A percentile compares a stretch with the other conserved stretches of the same genome.
These are phyloP conservation scores for Sphinx pinastri DNA, from an alignment of 2,888 invertebrate species.

Conservation along the genomic window DNA sequence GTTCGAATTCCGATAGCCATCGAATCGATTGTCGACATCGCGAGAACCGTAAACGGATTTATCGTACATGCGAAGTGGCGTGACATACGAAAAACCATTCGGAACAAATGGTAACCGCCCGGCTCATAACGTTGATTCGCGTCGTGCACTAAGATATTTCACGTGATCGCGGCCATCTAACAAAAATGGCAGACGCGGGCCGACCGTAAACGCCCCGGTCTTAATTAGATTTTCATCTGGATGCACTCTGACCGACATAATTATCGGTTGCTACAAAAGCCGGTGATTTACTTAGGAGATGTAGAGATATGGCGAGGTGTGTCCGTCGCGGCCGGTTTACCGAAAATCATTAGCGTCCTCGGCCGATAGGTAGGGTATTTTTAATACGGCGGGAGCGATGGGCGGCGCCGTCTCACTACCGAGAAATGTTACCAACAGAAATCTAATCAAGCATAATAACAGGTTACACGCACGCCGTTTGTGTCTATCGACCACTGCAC, in stretches of 20 bases:
- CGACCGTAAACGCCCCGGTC: slow-evolving; percentile 70
- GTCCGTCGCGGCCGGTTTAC: slow-evolving; percentile 77
- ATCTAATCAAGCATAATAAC: slow-evolving; percentile 84
- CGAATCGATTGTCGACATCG: slow-evolving; percentile 66
- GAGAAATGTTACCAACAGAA: slow-evolving; percentile 84
- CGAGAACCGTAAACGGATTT: slow-evolving; percentile 60
- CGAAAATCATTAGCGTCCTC: slow-evolving; percentile 82
- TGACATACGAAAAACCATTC: slow-evolving; percentile 78
- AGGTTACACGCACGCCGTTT: slow-evolving; percentile 80
- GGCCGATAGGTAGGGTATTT: slow-evolving; percentile 79
- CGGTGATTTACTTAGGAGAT: slow-evolving; percentile 81
- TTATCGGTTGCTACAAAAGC: slow-evolving; percentile 78
- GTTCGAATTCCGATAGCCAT: slow-evolving; percentile 37
- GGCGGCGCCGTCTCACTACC: slow-evolving; percentile 81
- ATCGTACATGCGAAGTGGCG: slow-evolving; percentile 81
- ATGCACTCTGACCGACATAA: slow-evolving; percentile 84
- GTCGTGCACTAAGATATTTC: slow-evolving; percentile 51
- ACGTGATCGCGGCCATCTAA: slow-evolving; percentile 45
- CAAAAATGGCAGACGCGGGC: slow-evolving; percentile 66
- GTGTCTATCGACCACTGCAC: slow-evolving; percentile 74
- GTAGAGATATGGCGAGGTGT: slow-evolving; percentile 75
- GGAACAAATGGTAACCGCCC: slow-evolving; percentile 72
- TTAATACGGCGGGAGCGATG: slow-evolving; percentile 82
- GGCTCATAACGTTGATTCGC: slow-evolving; percentile 73
- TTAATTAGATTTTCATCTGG: slow-evolving; percentile 81